These are phyloP conservation scores for Hippocampus guttulatus DNA, from an alignment of 2,113 vertebrate species.

Conservation along the genomic window DNA sequence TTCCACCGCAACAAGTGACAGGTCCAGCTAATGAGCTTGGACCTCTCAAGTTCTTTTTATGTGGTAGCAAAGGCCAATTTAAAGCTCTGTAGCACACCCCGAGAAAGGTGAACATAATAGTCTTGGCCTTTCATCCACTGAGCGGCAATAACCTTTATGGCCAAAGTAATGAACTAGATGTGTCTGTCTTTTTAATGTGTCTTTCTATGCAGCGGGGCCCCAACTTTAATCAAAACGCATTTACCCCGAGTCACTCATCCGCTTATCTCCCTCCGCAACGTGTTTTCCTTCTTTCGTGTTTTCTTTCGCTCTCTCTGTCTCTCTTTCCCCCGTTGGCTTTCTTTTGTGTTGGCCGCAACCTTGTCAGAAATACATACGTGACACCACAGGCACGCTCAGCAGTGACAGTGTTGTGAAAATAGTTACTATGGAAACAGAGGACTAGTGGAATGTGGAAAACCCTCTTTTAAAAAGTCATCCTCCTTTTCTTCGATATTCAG, in stretches of 20 bases:
- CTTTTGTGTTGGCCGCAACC: slow-evolving; percentile 65
- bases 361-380: slow-evolving; percentile 69
- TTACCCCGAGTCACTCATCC: slow-evolving; percentile 65
- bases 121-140: slow-evolving; percentile 67
- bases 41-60: slow-evolving; percentile 49
- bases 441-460: slow-evolving; percentile 54
- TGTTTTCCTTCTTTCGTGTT: slow-evolving; percentile 31
- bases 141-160: slow-evolving; percentile 70
- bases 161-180: slow-evolving; percentile 66
- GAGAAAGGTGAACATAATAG: slow-evolving; percentile 65
- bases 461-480: slow-evolving; percentile 13
- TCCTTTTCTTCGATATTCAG: slow-evolving; percentile 19
- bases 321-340: slow-evolving; percentile 35
- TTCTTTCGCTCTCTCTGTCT: slow-evolving; percentile 22
- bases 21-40: slow-evolving; percentile 61
- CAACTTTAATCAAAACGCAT: slow-evolving; percentile 66
- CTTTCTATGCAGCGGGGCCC: slow-evolving; percentile 59
- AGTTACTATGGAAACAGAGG: slow-evolving; percentile 67
- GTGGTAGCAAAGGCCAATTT: slow-evolving; percentile 63
- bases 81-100: slow-evolving; percentile 54
- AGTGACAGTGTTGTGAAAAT: slow-evolving; percentile 59
- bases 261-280: slow-evolving; percentile 59
- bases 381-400: slow-evolving; percentile 51
- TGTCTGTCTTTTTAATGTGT: slow-evolving; percentile 66
- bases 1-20: slow-evolving; percentile 45